Base-by-base conservation (phyloP, 2,113 vertebrate genomes). In the Melanotaenia duboulayi region DNA sequence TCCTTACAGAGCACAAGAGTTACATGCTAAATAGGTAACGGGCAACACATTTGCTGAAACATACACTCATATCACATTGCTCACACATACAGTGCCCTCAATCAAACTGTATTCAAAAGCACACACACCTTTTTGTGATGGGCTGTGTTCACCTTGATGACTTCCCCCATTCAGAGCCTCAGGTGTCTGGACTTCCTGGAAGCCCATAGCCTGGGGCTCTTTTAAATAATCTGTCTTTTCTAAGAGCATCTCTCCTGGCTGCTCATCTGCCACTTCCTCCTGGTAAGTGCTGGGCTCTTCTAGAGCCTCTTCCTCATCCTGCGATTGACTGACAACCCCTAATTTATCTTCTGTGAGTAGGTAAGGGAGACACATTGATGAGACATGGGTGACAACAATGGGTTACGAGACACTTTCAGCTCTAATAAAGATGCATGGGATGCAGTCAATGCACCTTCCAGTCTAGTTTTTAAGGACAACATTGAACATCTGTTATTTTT, bases 111-210 rank as follows among this genome's bases (percentile, higher is more conserved):
- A 62, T 23, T 37, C 24, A 44, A 65, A 79, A 63, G 69, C 89
- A 78, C 88, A 90, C 89, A 91, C 89, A 91, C 90, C 91, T 91
- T 79, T 65, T 77, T 80, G 81, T 72, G 89, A 77, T 1, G 79
- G 69, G 55, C 56, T 88, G 63, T 71, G 81, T 56, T 85, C 83
- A 86, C 64, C 57, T 72, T 62, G 89, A 70, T 87, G 91, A 71
- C 73, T 82, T 85, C 77, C 87, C 86, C 90, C 90, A 89, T 90
- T 93, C 66, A 90, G 54, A 57, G 71, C 68, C 69, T 87, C 78
- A 73, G 83, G 78, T 48, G 60, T 82, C 70, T 89, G 81, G 73
- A 81, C 82, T 69, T 82, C 74, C 68, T 86, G 83, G 65, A 2
- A 67, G 85, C 83, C 78, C 85, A 84, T 83, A 90, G 74, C 87